Conservation (phyloP, 2,113 vertebrate genomes). For the Alligator sinensis region DNA sequence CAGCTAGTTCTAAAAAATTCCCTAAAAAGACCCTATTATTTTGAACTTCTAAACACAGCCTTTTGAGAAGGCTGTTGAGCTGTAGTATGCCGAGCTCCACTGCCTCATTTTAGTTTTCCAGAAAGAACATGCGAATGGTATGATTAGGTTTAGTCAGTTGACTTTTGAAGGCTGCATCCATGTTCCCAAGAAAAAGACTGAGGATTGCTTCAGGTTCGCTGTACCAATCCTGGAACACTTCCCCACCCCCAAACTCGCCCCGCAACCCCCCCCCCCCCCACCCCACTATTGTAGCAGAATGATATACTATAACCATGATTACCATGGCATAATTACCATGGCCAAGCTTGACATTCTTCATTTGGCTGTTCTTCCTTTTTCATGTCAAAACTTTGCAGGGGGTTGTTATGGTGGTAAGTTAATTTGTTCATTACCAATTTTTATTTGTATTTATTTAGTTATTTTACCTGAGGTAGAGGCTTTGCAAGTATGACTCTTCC, state of each 20-base stretch:
- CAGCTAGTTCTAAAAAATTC: slow-evolving; percentile 32
- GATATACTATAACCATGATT: too few species aligned
- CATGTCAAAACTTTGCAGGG: too few species aligned
- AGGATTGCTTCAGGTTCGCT: neutral
- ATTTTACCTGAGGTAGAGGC: too few species aligned
- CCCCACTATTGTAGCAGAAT: too few species aligned
- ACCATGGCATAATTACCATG: neutral
- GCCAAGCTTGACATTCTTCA: neutral
- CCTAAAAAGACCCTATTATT: neutral
- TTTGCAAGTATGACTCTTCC: too few species aligned
- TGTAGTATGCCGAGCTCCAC: neutral
- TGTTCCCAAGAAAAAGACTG: neutral
- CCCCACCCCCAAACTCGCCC: too few species aligned
- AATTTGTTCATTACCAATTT: too few species aligned
- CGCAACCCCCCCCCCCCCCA: too few species aligned
- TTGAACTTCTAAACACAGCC: neutral
- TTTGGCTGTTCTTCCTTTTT: neutral
- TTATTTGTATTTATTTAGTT: too few species aligned
- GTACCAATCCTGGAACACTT: too few species aligned
- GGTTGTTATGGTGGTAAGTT: too few species aligned
- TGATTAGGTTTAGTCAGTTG: neutral
- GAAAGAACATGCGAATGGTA: neutral
- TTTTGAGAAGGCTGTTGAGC: neutral
- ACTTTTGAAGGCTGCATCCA: neutral
- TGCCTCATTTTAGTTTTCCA: neutral